phyloP scores from a whole-genome alignment of 2,888 invertebrate genomes.

The Drosophila dives region DNA sequence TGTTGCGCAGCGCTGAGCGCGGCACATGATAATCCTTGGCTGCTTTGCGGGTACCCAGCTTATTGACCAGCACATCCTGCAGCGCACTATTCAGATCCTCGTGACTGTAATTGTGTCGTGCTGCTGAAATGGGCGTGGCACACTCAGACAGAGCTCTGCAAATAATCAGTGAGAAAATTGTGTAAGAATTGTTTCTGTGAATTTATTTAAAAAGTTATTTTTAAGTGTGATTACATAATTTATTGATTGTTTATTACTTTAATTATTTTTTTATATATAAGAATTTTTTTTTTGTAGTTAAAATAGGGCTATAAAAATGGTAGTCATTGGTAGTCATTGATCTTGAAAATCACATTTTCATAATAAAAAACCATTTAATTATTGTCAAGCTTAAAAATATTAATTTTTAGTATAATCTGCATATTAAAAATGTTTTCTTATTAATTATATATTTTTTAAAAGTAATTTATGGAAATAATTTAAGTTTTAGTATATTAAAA shows the following conservation, averaged over 20 bases:
- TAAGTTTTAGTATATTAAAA: too few relatives aligned
- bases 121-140: conserved; percentile 84
- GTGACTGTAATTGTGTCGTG: conserved; percentile 95
- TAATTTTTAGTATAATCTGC: too few relatives aligned
- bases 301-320: background rate
- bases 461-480: too few relatives aligned
- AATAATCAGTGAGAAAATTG: conserved; percentile 10
- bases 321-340: fast-evolving
- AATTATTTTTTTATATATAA: background rate
- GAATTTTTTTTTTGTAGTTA: background rate
- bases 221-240: background rate
- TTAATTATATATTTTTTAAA: too few relatives aligned
- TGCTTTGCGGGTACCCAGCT: conserved; percentile 95
- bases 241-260: background rate
- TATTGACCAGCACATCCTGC: conserved; percentile 96
- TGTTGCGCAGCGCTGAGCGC: conserved; percentile 97
- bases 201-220: background rate
- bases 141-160: conserved; percentile 89
- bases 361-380: too few relatives aligned
- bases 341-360: background rate
- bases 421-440: too few relatives aligned
- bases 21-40: conserved; percentile 98
- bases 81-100: conserved; percentile 97
- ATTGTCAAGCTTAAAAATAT: too few relatives aligned
- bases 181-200: background rate